Conservation (phyloP, 2,888 invertebrate genomes). For the Plemyria rubiginata region DNA sequence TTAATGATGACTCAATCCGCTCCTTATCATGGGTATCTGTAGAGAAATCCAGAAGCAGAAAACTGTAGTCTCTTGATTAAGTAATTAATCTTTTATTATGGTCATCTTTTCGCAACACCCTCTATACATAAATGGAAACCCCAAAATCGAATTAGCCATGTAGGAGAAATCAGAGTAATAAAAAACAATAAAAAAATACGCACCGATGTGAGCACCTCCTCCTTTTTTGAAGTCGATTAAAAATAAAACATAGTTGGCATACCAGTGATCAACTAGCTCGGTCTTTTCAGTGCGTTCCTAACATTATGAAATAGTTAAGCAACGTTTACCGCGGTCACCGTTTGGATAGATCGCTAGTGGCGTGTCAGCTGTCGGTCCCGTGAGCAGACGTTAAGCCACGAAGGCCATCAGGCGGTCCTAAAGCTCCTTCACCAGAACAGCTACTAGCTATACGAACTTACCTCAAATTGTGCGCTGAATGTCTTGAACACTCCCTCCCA, state of each 20-base stretch:
- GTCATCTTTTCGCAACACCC: too few species aligned
- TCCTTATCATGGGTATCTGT: too few species aligned
- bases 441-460: conserved; percentile 58
- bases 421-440: neutral
- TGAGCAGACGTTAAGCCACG: neutral
- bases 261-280: neutral
- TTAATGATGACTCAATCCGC: too few species aligned
- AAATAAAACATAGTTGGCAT: neutral
- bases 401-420: neutral
- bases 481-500: conserved; percentile 97
- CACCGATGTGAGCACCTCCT: neutral
- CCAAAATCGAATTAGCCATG: neutral
- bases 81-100: too few species aligned
- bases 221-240: neutral
- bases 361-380: neutral
- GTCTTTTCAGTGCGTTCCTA: neutral
- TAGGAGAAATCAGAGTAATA: neutral
- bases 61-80: too few species aligned
- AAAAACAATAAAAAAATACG: neutral
- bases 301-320: neutral
- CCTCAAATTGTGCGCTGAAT: conserved; percentile 94
- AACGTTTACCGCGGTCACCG: neutral
- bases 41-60: too few species aligned
- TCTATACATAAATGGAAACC: neutral
- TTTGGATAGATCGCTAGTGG: neutral